Evolutionary conservation across 2,797 vertebrate genomes (phyloP).

Genomic region (Vultur gryphus): DNA sequence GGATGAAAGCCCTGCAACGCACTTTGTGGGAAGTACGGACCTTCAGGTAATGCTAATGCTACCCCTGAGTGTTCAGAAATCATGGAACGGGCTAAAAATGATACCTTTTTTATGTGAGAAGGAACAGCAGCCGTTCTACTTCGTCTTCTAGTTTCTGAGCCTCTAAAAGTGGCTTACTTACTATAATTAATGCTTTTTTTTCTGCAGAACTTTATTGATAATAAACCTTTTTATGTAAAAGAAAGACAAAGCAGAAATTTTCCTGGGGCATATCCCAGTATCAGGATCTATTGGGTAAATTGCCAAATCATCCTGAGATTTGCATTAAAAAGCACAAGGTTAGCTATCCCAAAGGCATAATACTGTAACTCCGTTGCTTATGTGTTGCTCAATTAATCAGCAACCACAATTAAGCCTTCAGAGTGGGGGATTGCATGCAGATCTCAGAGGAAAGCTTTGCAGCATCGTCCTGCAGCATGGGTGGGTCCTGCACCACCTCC

Average conservation of each 20-base stretch:
- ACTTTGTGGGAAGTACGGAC: background rate
- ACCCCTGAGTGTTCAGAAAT: background rate
- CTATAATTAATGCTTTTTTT: background rate
- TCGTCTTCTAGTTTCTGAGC: background rate
- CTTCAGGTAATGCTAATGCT: background rate
- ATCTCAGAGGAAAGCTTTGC: background rate
- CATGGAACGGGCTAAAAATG: background rate
- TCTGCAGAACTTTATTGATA: background rate
- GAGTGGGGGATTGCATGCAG: background rate
- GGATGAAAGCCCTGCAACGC: background rate
- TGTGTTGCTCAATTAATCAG: background rate
- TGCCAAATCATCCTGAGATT: background rate
- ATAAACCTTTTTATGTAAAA: background rate
- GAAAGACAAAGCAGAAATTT: background rate
- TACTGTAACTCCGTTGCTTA: background rate
- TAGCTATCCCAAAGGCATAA: background rate
- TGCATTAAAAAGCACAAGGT: background rate
- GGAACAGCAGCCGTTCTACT: background rate
- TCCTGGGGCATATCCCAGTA: background rate
- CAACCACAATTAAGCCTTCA: background rate
- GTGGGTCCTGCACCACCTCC: background rate
- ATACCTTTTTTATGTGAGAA: background rate
- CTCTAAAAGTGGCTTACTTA: background rate
- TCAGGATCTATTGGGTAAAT: background rate
- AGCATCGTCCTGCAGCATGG: background rate